Conservation (phyloP, 2,113 vertebrate species). For the Raja brachyura region DNA sequence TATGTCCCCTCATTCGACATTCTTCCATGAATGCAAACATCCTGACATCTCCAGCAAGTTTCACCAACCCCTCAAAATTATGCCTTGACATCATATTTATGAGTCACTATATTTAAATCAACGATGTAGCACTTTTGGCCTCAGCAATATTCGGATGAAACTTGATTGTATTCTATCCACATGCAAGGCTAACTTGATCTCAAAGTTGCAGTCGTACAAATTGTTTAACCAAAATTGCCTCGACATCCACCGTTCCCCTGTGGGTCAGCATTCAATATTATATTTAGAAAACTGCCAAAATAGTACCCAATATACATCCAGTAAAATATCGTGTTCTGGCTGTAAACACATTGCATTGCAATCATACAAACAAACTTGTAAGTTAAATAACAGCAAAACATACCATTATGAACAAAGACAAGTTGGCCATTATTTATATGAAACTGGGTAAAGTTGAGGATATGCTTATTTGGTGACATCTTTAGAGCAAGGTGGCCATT, state of each 20-base stretch:
- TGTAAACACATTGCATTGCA: neutral
- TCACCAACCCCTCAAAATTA: no score
- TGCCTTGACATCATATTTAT: no score
- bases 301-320: neutral
- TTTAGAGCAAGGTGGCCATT: constrained; percentile 77
- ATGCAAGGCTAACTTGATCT: neutral
- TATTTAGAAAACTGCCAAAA: neutral
- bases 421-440: constrained; percentile 70
- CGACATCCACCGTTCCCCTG: neutral
- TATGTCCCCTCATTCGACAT: no score
- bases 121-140: neutral
- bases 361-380: neutral
- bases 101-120: neutral
- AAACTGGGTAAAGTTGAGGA: constrained; percentile 78
- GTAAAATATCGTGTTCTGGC: no score
- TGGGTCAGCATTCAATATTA: neutral
- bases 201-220: neutral
- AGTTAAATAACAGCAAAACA: constrained; percentile 42
- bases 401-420: constrained; percentile 76
- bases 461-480: constrained; percentile 57
- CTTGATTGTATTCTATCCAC: neutral
- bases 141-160: neutral
- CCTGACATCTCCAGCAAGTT: no score
- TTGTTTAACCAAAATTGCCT: neutral
- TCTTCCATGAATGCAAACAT: no score